Evolutionary conservation across 2,797 vertebrate genomes (phyloP).

Genomic region (Chloroceryle inda): DNA sequence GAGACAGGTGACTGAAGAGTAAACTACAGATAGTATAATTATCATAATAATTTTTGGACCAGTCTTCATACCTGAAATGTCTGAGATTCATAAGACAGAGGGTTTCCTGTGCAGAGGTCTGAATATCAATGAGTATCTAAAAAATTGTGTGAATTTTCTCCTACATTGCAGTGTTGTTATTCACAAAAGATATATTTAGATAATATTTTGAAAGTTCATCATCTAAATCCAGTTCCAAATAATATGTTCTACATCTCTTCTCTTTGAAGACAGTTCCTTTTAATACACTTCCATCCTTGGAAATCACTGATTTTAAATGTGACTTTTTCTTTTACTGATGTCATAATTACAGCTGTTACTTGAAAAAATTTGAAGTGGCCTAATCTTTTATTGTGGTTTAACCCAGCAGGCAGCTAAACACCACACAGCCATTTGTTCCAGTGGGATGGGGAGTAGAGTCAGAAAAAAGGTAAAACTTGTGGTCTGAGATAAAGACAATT

Average conservation of each 20-base stretch:
- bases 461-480: too few relatives aligned
- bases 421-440: too few relatives aligned
- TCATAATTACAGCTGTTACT: not conserved
- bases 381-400: not conserved
- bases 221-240: not conserved
- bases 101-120: not conserved
- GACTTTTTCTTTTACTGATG: not conserved
- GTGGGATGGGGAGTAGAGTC: too few relatives aligned
- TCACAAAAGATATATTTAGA: not conserved
- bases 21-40: not conserved
- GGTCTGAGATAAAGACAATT: too few relatives aligned
- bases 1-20: not conserved
- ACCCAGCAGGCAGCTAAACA: not conserved
- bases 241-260: not conserved
- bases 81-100: not conserved
- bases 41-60: not conserved
- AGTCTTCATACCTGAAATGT: not conserved
- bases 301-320: not conserved
- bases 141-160: not conserved
- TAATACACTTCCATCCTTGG: not conserved
- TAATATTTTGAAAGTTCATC: not conserved
- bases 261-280: not conserved
- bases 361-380: not conserved
- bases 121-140: not conserved
- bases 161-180: rapidly evolving